These are phyloP conservation scores for Molossus molossus DNA, from an alignment of 2,797 vertebrate species.

Conservation along the genomic window DNA sequence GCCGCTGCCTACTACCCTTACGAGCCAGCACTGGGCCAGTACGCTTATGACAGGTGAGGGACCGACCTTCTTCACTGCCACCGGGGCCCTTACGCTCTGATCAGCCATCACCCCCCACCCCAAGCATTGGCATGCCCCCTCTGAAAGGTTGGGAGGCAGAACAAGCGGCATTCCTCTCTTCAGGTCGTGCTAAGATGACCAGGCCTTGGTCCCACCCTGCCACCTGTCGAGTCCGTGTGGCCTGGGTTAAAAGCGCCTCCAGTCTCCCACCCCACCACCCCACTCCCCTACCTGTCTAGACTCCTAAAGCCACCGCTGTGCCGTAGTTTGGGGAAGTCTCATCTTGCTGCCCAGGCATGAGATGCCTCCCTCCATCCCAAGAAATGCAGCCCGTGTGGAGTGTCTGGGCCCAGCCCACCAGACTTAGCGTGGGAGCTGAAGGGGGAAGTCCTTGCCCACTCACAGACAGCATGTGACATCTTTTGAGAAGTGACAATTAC, in stretches of 20 bases:
- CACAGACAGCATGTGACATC: neutral
- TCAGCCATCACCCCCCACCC: neutral
- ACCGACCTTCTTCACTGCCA: neutral
- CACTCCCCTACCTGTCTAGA: fast-evolving
- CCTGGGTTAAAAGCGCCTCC: fast-evolving
- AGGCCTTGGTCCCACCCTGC: neutral
- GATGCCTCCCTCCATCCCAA: neutral
- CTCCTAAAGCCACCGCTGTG: neutral
- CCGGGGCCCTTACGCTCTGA: fast-evolving
- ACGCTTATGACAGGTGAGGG: conserved; percentile 97
- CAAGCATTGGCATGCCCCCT: neutral
- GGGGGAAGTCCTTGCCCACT: neutral
- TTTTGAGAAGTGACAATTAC: neutral
- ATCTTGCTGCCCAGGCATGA: neutral
- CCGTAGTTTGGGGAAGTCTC: neutral
- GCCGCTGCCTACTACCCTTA: conserved; percentile 97
- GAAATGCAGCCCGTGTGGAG: neutral
- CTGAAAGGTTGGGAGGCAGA: neutral
- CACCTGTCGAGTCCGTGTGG: fast-evolving
- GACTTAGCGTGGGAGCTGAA: neutral
- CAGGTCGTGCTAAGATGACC: neutral
- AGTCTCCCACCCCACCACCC: neutral
- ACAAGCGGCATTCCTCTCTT: neutral
- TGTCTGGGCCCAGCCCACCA: neutral
- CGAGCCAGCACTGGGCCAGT: conserved; percentile 97